A percentile compares a stretch with the other conserved stretches of the same genome.
These are phyloP conservation scores for Pocota personata DNA, from an alignment of 2,888 invertebrate species.

Conservation along the genomic window DNA sequence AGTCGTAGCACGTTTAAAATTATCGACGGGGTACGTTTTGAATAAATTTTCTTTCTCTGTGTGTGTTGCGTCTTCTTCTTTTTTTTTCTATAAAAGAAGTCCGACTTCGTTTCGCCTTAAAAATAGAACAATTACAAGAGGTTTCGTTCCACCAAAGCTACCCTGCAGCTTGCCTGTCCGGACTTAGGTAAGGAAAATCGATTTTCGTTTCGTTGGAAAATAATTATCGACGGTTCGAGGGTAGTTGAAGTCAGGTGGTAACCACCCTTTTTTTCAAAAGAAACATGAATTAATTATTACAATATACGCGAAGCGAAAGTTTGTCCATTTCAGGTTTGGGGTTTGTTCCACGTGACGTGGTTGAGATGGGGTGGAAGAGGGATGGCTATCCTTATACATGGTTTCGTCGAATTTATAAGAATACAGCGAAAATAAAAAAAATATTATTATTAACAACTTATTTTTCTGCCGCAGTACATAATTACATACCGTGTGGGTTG, in stretches of 20 bases:
- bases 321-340: slow-evolving; percentile 3
- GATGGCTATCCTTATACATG: not conserved
- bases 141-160: not conserved
- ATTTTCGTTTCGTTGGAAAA: slow-evolving; percentile 47
- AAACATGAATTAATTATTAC: slow-evolving; percentile 55
- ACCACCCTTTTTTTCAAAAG: slow-evolving; percentile 1
- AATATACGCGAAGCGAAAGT: slow-evolving; percentile 24
- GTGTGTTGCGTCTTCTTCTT: not conserved
- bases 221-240: slow-evolving; percentile 32
- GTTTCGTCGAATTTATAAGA: slow-evolving; percentile 5
- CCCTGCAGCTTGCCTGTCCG: not conserved
- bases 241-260: not conserved
- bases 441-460: slow-evolving; percentile 30
- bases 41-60: slow-evolving; percentile 2
- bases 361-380: not conserved
- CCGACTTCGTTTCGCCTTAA: slow-evolving; percentile 2
- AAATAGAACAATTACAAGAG: slow-evolving; percentile 36
- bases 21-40: slow-evolving; percentile 34
- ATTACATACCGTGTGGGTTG: no score
- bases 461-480: slow-evolving; percentile 15
- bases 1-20: slow-evolving; percentile 44
- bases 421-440: slow-evolving; percentile 33
- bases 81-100: not conserved
- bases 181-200: slow-evolving; percentile 24
- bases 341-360: slow-evolving; percentile 11